phyloP scores from a whole-genome alignment of 2,797 vertebrate species.

The Myripristis jacobus region DNA sequence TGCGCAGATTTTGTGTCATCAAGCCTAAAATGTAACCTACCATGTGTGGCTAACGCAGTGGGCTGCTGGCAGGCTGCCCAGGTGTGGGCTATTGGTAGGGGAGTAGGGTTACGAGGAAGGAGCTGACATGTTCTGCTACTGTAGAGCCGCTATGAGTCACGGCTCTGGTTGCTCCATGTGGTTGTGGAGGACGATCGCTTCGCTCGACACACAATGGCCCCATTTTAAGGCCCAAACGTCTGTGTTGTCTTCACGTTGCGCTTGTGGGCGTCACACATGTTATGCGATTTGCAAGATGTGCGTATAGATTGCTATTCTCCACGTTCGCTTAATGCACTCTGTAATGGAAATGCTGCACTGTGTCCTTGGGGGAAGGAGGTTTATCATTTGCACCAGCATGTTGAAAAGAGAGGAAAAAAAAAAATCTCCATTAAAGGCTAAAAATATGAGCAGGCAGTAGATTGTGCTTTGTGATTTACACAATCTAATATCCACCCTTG shows the following conservation, averaged over 20 bases:
- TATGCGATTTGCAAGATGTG: constrained; percentile 42
- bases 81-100: constrained; percentile 73
- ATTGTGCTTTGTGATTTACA: constrained; percentile 16
- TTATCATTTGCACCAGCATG: constrained; percentile 15
- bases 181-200: constrained; percentile 64
- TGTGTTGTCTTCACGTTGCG: constrained; percentile 42
- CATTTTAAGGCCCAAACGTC: constrained; percentile 37
- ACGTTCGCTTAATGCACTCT: constrained; percentile 14
- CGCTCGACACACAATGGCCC: constrained; percentile 49
- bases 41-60: constrained; percentile 72
- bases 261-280: constrained; percentile 59
- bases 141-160: constrained; percentile 70
- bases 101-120: constrained; percentile 68
- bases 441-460: constrained; percentile 1
- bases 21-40: constrained; percentile 66
- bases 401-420: neutral
- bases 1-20: constrained; percentile 70
- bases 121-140: constrained; percentile 60
- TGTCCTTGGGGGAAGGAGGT: constrained; percentile 1
- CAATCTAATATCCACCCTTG: neutral
- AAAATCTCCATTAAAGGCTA: constrained; percentile 10
- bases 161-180: constrained; percentile 64
- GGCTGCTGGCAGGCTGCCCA: constrained; percentile 71
- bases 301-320: constrained; percentile 27
- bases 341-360: constrained; percentile 12